These are phyloP conservation scores for Helicoverpa zea DNA, from an alignment of 1,140 invertebrate genomes.

Conservation along the genomic window DNA sequence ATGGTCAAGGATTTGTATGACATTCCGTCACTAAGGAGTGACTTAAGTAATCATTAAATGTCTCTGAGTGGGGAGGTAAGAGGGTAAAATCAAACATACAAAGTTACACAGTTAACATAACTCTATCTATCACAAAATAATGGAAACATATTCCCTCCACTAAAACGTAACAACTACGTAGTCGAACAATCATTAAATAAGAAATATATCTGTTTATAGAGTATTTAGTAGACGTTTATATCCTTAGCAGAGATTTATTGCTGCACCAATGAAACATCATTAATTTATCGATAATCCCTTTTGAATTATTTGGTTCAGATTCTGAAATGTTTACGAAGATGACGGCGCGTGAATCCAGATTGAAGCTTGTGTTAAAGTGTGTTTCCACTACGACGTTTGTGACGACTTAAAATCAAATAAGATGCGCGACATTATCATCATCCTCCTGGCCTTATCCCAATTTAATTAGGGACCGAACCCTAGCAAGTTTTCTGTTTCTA, in stretches of 20 bases:
- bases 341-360: background rate
- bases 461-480: no score
- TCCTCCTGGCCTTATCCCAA: no score
- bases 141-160: background rate
- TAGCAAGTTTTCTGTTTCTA: no score
- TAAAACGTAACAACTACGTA: background rate
- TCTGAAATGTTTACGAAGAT: background rate
- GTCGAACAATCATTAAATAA: background rate
- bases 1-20: no score
- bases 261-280: background rate
- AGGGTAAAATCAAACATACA: no score
- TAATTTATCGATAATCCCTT: constrained; percentile 12
- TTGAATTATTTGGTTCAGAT: background rate
- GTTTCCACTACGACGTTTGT: no score
- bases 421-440: no score
- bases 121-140: background rate
- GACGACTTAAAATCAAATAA: no score
- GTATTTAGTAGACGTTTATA: background rate
- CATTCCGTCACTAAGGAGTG: no score
- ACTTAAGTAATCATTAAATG: no score
- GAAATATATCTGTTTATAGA: background rate
- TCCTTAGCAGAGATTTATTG: background rate
- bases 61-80: no score
- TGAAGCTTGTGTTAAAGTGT: background rate
- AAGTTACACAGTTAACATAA: no score